Percentiles rank a stretch among this genome's conserved stretches.
phyloP scores from a whole-genome alignment of 2,113 vertebrate species.

The Rhipidura dahli region DNA sequence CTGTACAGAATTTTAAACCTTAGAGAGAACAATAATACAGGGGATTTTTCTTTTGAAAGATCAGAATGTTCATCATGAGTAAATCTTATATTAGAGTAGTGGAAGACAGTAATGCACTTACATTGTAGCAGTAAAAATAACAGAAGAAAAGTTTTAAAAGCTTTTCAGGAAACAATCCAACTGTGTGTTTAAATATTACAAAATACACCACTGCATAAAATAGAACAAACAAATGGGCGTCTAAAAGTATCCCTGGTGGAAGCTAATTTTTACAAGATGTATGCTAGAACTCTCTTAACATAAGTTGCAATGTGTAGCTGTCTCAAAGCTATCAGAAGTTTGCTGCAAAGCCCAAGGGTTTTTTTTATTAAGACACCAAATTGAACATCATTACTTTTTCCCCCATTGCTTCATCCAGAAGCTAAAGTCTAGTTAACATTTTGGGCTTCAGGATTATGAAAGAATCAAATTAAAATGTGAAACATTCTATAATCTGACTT shows the following conservation, averaged over 20 bases:
- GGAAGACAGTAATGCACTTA: not conserved
- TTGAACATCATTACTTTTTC: not conserved
- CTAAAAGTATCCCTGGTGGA: not conserved
- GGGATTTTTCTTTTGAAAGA: not conserved
- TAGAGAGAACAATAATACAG: not conserved
- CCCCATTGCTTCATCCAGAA: not conserved
- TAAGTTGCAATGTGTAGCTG: not conserved
- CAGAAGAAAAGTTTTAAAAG: not conserved
- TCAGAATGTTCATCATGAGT: not conserved
- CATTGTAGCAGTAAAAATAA: not conserved
- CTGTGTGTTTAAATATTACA: not conserved
- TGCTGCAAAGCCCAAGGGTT: rapidly evolving
- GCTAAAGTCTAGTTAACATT: not conserved
- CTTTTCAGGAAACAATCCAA: not conserved
- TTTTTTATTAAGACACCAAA: not conserved
- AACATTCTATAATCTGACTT: not conserved
- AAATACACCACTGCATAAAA: not conserved
- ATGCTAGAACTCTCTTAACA: not conserved
- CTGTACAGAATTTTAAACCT: not conserved
- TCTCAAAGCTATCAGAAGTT: not conserved
- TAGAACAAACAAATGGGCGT: not conserved
- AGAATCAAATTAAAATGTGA: not conserved
- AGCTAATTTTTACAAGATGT: not conserved
- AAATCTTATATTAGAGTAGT: not conserved
- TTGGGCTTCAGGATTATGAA: not conserved